Conservation (phyloP, 2,113 vertebrate species). For the Psilopogon haemacephalus region DNA sequence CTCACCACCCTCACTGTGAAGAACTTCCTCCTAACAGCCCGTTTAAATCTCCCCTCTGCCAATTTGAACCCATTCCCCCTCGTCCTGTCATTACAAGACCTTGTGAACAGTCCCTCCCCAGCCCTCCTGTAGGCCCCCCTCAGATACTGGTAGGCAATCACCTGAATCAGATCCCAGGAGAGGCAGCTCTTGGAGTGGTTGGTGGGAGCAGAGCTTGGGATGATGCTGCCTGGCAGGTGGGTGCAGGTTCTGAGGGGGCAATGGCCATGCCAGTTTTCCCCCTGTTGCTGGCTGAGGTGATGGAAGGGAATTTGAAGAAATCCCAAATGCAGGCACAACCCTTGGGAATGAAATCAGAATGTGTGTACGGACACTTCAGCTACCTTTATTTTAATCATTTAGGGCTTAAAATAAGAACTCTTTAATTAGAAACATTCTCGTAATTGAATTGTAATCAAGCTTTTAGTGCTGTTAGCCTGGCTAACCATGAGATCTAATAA, state of each 20-base stretch:
- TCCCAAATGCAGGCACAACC: background rate
- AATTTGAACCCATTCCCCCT: too few species aligned
- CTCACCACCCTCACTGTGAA: too few species aligned
- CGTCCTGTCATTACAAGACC: too few species aligned
- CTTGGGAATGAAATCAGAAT: background rate
- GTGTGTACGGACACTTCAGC: slow-evolving; percentile 3
- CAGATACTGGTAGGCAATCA: too few species aligned
- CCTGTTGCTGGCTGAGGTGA: background rate
- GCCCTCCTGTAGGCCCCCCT: too few species aligned
- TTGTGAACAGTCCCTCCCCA: too few species aligned
- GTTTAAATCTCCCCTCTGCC: too few species aligned
- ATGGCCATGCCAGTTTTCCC: background rate
- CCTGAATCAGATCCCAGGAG: background rate
- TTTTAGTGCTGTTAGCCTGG: slow-evolving; percentile 34
- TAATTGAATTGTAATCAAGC: slow-evolving; percentile 68
- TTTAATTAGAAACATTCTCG: slow-evolving; percentile 56
- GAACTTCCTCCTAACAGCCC: too few species aligned
- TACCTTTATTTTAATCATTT: slow-evolving; percentile 67
- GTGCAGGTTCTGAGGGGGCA: background rate
- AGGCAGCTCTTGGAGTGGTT: background rate
- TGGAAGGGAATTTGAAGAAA: background rate
- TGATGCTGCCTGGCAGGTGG: background rate
- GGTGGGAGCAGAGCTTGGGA: background rate
- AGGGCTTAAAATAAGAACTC: slow-evolving; percentile 63
- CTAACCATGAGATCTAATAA: slow-evolving; percentile 43